A percentile compares a stretch with the other conserved stretches of the same genome.
These are phyloP conservation scores for Alosa sapidissima DNA, from an alignment of 2,797 vertebrate species.

Conservation along the genomic window DNA sequence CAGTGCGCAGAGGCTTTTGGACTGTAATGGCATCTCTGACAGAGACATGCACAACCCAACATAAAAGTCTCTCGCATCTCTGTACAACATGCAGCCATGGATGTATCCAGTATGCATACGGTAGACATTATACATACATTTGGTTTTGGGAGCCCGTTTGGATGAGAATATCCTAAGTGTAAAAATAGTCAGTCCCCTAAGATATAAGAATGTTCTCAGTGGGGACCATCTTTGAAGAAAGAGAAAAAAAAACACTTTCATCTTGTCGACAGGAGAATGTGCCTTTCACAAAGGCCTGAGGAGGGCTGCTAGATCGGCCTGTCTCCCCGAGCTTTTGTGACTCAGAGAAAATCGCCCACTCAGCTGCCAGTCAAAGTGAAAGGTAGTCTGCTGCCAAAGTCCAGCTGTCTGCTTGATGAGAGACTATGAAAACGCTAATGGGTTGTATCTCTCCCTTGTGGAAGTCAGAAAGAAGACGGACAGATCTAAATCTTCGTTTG, in stretches of 20 bases:
- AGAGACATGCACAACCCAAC: background rate
- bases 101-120: background rate
- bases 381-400: constrained; percentile 65
- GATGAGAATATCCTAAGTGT: background rate
- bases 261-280: background rate
- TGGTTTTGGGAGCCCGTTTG: background rate
- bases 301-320: constrained; percentile 72
- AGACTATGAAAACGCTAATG: constrained; percentile 60
- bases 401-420: constrained; percentile 53
- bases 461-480: constrained; percentile 4
- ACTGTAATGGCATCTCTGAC: background rate
- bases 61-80: background rate
- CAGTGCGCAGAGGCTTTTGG: background rate
- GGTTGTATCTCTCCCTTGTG: constrained; percentile 50
- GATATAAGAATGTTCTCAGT: background rate
- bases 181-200: background rate
- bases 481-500: constrained; percentile 5
- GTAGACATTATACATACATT: background rate
- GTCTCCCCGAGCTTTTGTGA: constrained; percentile 72
- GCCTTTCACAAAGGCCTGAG: background rate
- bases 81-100: background rate
- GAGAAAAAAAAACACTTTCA: background rate
- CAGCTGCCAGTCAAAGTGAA: constrained; percentile 69
- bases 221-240: background rate
- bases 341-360: constrained; percentile 67